Evolutionary conservation across 2,113 vertebrate species (phyloP), one percentile per base, ranked within the genome.

Genomic region (Otolemur garnettii): DNA sequence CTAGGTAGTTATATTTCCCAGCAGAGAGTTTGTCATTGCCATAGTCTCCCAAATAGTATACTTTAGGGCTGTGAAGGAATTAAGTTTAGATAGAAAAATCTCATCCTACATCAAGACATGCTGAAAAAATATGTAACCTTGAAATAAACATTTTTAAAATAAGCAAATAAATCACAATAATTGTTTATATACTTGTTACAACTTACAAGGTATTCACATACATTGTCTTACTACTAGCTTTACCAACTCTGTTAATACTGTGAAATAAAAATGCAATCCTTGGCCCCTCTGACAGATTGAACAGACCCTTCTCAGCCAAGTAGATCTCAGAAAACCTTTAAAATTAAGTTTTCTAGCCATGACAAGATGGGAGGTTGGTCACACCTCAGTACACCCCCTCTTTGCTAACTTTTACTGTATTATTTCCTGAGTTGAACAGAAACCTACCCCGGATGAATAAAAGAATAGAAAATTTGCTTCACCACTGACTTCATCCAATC

Each of bases 81-180:
- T 81, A 55, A 66, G 3, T 92, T 85, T 33, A 45, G 38, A 88
- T 42, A 72, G 57, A 96, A 69, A 95, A 83, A 45, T 87, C 5
- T 75, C 14, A 78, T 21, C 9, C 33, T 90, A 10, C 4, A 83
- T 86, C 22, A 82, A 68, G 13, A 8, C 4, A 82, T 83, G 60
- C 4, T 60, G 42, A n/a, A 13, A 68, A 84, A 92, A 81, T 91
- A 68, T 62, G 13, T 55, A 78, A 74, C 62, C 33, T 38, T 93
- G 10, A 93, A 86, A n/a, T 83, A 87, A 91, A 59, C 4, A 93
- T 38, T 5, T 30, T 86, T 82, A 55, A 28, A 92, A 55, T 55
- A 89, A 81, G 19, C 81, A 87, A 87, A 79, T 71, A 92, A 84
- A 87, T 93, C 17, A 55, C 0, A 55, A 45, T n/a, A n/a, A 64